Evolutionary conservation across 2,797 vertebrate species (phyloP).

Genomic region (Limnodromus scolopaceus): DNA sequence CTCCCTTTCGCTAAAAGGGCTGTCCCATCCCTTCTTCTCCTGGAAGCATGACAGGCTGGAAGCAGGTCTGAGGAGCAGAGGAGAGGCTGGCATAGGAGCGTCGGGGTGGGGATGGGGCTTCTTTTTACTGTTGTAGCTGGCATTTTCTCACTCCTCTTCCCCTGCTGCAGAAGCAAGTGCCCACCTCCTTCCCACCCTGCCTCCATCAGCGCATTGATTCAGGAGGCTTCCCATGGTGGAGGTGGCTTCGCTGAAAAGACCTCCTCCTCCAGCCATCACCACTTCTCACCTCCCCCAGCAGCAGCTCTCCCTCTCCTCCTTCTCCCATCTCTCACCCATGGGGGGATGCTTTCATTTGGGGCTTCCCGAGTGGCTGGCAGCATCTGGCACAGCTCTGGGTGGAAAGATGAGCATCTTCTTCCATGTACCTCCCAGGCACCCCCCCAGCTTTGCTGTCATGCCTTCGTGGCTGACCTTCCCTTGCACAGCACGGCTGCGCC

Average conservation of each 20-base stretch:
- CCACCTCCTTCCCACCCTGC: neutral
- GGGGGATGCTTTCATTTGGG: neutral
- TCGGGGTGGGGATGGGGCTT: neutral
- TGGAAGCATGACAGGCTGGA: neutral
- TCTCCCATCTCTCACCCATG: neutral
- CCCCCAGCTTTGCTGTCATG: neutral
- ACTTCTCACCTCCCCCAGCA: neutral
- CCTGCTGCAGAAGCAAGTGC: neutral
- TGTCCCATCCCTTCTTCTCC: neutral
- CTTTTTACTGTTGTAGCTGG: constrained; percentile 15
- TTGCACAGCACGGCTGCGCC: constrained; percentile 1
- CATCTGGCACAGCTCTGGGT: neutral
- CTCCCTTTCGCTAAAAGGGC: neutral
- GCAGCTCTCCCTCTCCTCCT: neutral
- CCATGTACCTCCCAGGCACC: neutral
- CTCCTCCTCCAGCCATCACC: neutral
- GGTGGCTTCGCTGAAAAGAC: neutral
- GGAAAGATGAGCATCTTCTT: neutral
- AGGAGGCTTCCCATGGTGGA: neutral
- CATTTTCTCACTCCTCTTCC: constrained; percentile 5
- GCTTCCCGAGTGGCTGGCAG: neutral
- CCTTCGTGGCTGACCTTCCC: neutral
- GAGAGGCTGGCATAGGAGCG: neutral
- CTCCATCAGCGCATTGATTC: neutral
- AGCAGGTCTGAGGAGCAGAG: neutral